Percentiles rank a stretch among this genome's conserved stretches.
phyloP scores from a whole-genome alignment of 1,140 invertebrate species.

The Hesperophylax magnus region DNA sequence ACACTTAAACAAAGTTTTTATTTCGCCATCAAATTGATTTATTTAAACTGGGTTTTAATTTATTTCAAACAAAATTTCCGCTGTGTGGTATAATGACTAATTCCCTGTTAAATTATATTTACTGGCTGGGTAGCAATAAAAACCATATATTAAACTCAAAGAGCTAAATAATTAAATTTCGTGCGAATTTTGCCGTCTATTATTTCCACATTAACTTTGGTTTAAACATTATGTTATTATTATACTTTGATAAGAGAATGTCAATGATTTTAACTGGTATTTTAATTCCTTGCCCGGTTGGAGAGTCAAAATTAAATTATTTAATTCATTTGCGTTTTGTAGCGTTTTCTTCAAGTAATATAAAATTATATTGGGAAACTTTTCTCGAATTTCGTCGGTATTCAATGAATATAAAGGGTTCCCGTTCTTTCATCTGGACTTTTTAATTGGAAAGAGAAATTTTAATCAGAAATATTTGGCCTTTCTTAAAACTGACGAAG shows the following conservation, averaged over 20 bases:
- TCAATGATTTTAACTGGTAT: neutral
- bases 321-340: neutral
- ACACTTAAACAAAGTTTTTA: too few relatives aligned
- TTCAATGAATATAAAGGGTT: constrained; percentile 23
- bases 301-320: neutral
- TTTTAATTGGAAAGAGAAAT: constrained; percentile 33
- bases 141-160: too few relatives aligned
- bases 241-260: neutral
- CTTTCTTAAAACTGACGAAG: constrained; percentile 9
- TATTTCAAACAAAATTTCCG: too few relatives aligned
- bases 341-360: neutral
- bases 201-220: too few relatives aligned
- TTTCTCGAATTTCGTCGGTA: neutral
- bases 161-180: too few relatives aligned
- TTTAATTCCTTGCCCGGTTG: neutral
- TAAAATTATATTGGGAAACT: neutral
- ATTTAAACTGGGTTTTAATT: too few relatives aligned
- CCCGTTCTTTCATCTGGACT: constrained; percentile 14
- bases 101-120: too few relatives aligned
- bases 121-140: too few relatives aligned
- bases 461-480: constrained; percentile 27
- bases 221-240: neutral
- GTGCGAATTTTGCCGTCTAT: too few relatives aligned
- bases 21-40: too few relatives aligned
- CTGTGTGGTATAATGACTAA: too few relatives aligned